Evolutionary conservation across 2,888 invertebrate genomes (phyloP), one percentile per base, ranked within the genome.

Genomic region (Philhelius pedissequus): DNA sequence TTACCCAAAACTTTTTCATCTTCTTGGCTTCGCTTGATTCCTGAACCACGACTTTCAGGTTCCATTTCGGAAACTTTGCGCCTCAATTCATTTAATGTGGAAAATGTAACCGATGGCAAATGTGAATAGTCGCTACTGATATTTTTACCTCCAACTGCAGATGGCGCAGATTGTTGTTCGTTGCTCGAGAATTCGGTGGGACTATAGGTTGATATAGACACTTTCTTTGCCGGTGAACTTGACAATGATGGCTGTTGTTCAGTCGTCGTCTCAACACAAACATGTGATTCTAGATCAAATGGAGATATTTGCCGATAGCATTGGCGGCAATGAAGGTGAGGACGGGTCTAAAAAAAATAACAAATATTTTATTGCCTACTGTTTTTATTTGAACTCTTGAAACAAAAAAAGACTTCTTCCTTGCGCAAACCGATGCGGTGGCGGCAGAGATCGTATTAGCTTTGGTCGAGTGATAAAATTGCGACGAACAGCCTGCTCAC

Each of bases 1-100:
- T 76, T 87, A 87, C 87, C 87, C 68, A 87, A 87, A 20, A 88
- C 86, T 68, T 88, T 88, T 1, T 90, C 88, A 40, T 89, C 89
- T 82, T 89, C 87, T 50, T 68, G 75, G 11, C 1, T 69, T 4
- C 50, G 79, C 15, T 69, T 69, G 1, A 43, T 30, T 13, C 52
- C 27, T 11, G 54, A 30, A 45, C 20, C 40, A n/a, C 11, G n/a
- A n/a, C 3, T 22, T 54, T 84, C 75, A 1, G 68, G 68, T 18
- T 84, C 84, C 20, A 84, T 69, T 71, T 86, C 86, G 0, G 56
- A 74, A 8, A 75, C 74, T 52, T 79, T 83, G 6, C 27, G 30
- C 38, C 64, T 45, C 7, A 83, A 43, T 18, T 83, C 83, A 18
- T 27, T 83, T 3, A 74, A 27, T 4, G 69, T 58, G 2, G 79